Base-by-base conservation (phyloP, 2,888 invertebrate species). In the Geotrupes spiniger region DNA sequence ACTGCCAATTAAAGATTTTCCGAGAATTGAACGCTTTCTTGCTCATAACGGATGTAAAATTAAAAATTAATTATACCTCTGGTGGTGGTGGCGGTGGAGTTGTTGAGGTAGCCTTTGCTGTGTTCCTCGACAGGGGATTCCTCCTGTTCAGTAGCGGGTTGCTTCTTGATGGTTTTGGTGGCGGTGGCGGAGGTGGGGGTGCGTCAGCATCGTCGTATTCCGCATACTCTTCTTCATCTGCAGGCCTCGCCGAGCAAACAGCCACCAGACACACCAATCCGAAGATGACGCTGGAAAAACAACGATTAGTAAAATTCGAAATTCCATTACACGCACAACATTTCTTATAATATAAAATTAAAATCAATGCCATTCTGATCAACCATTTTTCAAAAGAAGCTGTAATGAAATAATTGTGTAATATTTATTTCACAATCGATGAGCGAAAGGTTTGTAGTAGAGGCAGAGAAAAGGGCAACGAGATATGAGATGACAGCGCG, bases 161-260 rank as follows among this genome's bases (percentile, higher is more conserved):
- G 33, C 65, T 53, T 21, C 61, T 60, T 21, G 43, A 36, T 15
- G 46, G 11, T 15, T 12, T 12, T 10, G 65, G 58, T 36, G 66
- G 62, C 26, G 66, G 63, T 51, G 69, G 68, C 43, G 70, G 65
- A 51, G 70, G 64, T 36, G 69, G 66, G 27, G 71, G 65, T 14
- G 69, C 65, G 44, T 63, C 65, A 36, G 63, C 68, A 16, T 67
- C 67, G 36, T 70, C 69, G 16, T 70, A 68, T 42, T 69, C 72
- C 11, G 69, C 66, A 42, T 68, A 68, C 49, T 73, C 70, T 29
- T 58, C 65, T 33, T 61, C 61, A 33, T 66, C 61, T 8, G 71
- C 70, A 17, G 72, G 71, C 48, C 69, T 61, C 31, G 69, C 71
- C 37, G 62, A 54, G 52, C 65, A 64, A 6, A 69, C 46, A 4